Conservation (phyloP, 1,140 invertebrate species). For the Tetraneura akinire region DNA sequence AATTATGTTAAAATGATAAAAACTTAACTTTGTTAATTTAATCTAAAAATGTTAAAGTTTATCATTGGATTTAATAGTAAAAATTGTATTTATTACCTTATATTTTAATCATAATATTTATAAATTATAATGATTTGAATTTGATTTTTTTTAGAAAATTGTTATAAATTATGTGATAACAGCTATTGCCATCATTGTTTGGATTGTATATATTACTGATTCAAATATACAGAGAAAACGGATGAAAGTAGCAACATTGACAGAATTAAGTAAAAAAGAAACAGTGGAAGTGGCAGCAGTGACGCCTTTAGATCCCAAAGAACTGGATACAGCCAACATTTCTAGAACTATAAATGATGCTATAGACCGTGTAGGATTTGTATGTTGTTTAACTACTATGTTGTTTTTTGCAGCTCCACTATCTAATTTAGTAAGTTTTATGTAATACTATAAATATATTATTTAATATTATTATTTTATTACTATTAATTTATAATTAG, state of each 20-base stretch:
- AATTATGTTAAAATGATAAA: too few species aligned
- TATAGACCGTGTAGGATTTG: slow-evolving; percentile 62
- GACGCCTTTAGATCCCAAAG: not conserved
- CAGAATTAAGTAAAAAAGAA: not conserved
- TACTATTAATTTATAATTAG: too few species aligned
- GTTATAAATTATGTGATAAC: not conserved
- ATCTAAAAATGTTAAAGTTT: too few species aligned
- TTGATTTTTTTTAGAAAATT: slow-evolving; percentile 1
- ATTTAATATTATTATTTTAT: too few species aligned
- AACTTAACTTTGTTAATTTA: too few species aligned
- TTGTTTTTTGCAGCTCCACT: slow-evolving; percentile 79
- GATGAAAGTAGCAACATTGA: not conserved
- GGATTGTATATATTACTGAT: slow-evolving; percentile 15
- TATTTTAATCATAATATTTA: not conserved
- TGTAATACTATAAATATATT: not conserved
- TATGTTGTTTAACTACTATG: slow-evolving; percentile 73
- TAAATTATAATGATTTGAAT: not conserved
- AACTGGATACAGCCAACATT: not conserved
- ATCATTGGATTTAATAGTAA: too few species aligned
- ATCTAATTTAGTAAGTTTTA: slow-evolving; percentile 65
- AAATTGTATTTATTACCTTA: not conserved
- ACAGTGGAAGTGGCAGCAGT: slow-evolving; percentile 52
- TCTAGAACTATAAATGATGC: slow-evolving; percentile 43
- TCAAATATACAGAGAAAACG: not conserved
- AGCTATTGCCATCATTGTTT: not conserved